These are phyloP conservation scores for Bolborhynchus lineola DNA, from an alignment of 2,113 vertebrate genomes.

Conservation along the genomic window DNA sequence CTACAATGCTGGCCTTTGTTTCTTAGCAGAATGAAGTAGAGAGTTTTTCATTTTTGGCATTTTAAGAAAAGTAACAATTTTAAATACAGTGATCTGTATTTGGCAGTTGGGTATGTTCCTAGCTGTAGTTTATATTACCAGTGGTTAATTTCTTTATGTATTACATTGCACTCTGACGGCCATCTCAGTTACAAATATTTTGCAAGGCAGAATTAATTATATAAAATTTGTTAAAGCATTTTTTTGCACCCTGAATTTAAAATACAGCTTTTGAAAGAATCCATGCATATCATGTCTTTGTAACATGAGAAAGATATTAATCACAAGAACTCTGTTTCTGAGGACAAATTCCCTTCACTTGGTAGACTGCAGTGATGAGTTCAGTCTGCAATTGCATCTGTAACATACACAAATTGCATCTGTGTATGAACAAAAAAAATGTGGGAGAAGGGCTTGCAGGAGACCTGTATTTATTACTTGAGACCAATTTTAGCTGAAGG, in stretches of 20 bases:
- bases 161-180: background rate
- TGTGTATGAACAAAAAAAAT: background rate
- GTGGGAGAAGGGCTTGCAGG: background rate
- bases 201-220: background rate
- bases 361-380: background rate
- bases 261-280: background rate
- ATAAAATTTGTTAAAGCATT: background rate
- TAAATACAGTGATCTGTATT: background rate
- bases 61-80: background rate
- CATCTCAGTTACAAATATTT: background rate
- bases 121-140: background rate
- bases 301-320: background rate
- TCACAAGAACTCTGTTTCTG: background rate
- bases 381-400: background rate
- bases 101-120: background rate
- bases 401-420: background rate
- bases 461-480: background rate
- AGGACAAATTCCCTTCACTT: background rate
- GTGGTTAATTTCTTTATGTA: background rate
- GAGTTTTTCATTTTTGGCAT: background rate
- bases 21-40: background rate
- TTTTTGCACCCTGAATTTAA: background rate
- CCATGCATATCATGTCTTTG: rapidly evolving
- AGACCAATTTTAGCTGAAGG: background rate
- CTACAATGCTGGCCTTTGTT: background rate